phyloP scores from a whole-genome alignment of 2,113 vertebrate species.

The Psilopsiagon aurifrons region DNA sequence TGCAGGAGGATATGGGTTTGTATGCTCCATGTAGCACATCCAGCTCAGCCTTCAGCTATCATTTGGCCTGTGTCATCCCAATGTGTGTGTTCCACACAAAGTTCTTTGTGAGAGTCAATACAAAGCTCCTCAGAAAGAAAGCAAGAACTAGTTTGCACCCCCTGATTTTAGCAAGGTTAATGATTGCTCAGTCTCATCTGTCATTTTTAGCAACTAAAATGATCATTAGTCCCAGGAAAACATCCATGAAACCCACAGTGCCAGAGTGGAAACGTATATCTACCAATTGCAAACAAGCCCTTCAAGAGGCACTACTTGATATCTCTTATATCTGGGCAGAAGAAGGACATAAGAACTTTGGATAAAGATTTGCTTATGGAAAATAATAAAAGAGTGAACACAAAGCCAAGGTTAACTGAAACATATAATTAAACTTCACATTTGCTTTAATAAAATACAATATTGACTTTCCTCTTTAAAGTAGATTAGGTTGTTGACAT shows the following conservation, averaged over 20 bases:
- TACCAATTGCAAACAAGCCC: not conserved
- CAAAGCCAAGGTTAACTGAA: slow-evolving; percentile 66
- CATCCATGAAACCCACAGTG: not conserved
- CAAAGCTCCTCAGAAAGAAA: not conserved
- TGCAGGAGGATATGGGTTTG: not conserved
- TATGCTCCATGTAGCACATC: not conserved
- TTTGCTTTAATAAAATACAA: slow-evolving; percentile 67
- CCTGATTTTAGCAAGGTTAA: not conserved
- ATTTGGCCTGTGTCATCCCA: rapidly evolving
- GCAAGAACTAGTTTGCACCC: not conserved
- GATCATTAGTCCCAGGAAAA: not conserved
- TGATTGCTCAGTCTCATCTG: not conserved
- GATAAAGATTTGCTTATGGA: slow-evolving; percentile 52
- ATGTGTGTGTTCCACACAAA: not conserved
- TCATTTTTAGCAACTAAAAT: not conserved
- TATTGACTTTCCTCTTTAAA: slow-evolving; percentile 72
- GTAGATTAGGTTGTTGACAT: slow-evolving; percentile 67
- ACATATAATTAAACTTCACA: slow-evolving; percentile 69
- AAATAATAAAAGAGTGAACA: slow-evolving; percentile 59
- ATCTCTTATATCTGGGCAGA: not conserved
- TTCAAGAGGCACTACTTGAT: not conserved
- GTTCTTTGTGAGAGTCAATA: not conserved
- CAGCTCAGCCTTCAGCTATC: not conserved
- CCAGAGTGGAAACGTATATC: not conserved
- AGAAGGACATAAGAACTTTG: not conserved